Evolutionary conservation across 2,113 vertebrate genomes (phyloP).

Genomic region (Scopus umbretta): DNA sequence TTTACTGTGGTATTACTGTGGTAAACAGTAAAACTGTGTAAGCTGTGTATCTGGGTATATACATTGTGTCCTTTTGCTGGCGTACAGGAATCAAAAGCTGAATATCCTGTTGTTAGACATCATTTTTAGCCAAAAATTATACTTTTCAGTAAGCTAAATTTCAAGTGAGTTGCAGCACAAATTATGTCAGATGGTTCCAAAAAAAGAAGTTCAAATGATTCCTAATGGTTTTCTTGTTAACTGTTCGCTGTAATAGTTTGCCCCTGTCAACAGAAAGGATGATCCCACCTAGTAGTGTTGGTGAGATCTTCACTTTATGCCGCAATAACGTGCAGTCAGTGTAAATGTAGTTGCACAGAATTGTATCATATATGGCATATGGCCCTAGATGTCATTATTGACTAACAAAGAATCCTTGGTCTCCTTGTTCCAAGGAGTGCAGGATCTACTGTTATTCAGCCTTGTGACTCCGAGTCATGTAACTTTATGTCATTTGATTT

Average conservation of each 20-base stretch:
- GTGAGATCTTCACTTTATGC: not conserved
- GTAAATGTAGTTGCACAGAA: not conserved
- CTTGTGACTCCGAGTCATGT: not conserved
- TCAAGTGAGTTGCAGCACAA: not conserved
- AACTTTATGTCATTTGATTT: not conserved
- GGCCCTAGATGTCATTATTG: not conserved
- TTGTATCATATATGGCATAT: not conserved
- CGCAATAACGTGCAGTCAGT: not conserved
- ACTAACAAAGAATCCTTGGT: not conserved
- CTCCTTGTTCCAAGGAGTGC: not conserved
- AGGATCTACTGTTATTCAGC: not conserved
- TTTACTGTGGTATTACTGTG: not conserved
- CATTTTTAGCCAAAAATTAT: not conserved
- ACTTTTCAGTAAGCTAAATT: not conserved
- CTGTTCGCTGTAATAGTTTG: not conserved
- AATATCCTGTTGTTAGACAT: not conserved
- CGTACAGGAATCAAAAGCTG: not conserved
- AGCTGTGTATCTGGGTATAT: not conserved
- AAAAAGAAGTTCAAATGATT: not conserved
- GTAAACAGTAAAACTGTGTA: too few relatives aligned
- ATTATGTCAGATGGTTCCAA: not conserved
- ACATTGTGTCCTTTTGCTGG: not conserved
- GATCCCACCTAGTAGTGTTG: not conserved
- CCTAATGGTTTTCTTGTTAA: not conserved
- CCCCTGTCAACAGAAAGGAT: not conserved